Evolutionary conservation across 2,113 vertebrate species (phyloP), one percentile per base, ranked within the genome.

Genomic region (Pelusios castaneus): DNA sequence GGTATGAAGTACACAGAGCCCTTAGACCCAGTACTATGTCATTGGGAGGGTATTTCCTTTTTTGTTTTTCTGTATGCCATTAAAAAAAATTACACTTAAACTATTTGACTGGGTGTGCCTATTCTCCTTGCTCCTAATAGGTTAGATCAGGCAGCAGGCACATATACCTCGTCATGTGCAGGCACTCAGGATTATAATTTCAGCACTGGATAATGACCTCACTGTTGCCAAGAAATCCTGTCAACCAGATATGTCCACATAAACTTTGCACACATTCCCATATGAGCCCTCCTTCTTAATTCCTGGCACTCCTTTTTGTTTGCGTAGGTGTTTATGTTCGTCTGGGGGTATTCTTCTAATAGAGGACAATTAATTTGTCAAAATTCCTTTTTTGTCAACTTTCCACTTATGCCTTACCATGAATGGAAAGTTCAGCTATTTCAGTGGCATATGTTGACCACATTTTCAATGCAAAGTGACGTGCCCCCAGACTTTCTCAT

Each of bases 391-490:
- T 67, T 81, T 24, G 4, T 54, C 70, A 86, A 31, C 38, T 82
- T 63, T 21, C 54, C 41, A 47, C 31, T 47, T 77, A 55, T 54
- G 84, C 82, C 43, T 49, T 76, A 34, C 31, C n/a, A n/a, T n/a
- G n/a, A 52, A n/a, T 85, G 52, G 56, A 54, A n/a, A 41, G 29
- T 81, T 77, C 21, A 52, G 24, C 12, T 58, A n/a, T 93, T 85
- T 54, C 63, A 1, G 1, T 80, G 84, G 45, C 14, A 49, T 21
- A 22, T 58, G 73, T 22, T 79, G 19, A 13, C 88, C 84, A 43
- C 3, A 80, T 79, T 38, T 70, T 2, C 0, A 0, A 25, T 67
- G n/a, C 41, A 73, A 77, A 3, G 1, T 52, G 17, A 19, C 52
- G 10, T 85, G 67, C 31, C 43, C 31, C 45, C 54, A 27, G 5